Base-by-base conservation (phyloP, 2,888 invertebrate genomes). In the Siphonodentalium dalli region DNA sequence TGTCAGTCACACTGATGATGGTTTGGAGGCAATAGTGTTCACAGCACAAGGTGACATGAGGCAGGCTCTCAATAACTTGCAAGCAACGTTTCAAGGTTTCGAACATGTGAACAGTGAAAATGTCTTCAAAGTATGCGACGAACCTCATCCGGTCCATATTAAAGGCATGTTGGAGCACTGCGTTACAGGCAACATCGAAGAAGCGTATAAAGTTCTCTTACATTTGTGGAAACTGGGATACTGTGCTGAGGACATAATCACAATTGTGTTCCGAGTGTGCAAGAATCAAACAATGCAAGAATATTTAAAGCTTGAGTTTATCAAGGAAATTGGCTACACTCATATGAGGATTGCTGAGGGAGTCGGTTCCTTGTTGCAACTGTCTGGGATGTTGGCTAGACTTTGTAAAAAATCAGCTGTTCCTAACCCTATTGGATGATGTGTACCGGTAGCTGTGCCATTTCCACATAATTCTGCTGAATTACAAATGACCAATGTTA, bases 31-130 rank as follows among this genome's bases (percentile, higher is more conserved):
- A 0, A 89, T 99, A 61, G 90, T 98, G 26, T 99, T 97, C 82
- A 98, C 98, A 0, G 93, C 99, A 0, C 97, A 99, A 83, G 99
- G 99, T 0, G 99, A 99, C 82, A 91, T 99, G 91, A 86, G 99
- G 69, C 94, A 99, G 83, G 98, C 91, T 0, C 85, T 99, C 39
- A 99, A 99, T 84, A 99, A 99, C 85, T 84, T 99, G 48, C 98
- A 99, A 83, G 93, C 94, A 0, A 94, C 94, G 0, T 89, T 89
- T 43, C 93, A 95, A 79, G 94, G 93, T 8, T 97, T 94, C 83
- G 90, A 89, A 1, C 88, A 89, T 72, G 90, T 99, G n/a, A 92
- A 89, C 65, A 88, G 91, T 43, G 90, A 91, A 66, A 93, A 96
- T 84, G 99, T 99, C 20, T 98, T 97, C 80, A 96, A 95, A 86